These are phyloP conservation scores for Gephyroberyx darwinii DNA, from an alignment of 2,797 vertebrate species.

Conservation along the genomic window DNA sequence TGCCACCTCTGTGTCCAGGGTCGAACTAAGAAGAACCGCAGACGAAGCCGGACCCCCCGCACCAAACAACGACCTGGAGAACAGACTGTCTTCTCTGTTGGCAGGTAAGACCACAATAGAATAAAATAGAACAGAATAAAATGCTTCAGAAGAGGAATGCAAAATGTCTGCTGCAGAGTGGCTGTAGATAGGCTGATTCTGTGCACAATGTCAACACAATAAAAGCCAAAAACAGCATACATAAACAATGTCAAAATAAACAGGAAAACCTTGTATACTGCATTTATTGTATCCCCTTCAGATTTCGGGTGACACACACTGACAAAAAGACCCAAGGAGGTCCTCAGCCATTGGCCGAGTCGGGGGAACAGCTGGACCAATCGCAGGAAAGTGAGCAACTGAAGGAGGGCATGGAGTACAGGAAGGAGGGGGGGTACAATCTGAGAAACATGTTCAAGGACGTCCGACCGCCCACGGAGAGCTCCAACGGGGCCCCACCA, in stretches of 20 bases:
- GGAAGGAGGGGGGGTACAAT: conserved; percentile 67
- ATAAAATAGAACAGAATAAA: background rate
- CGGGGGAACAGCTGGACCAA: conserved; percentile 70
- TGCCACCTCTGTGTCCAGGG: conserved; percentile 91
- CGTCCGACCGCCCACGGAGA: conserved; percentile 62
- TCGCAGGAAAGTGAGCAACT: conserved; percentile 70
- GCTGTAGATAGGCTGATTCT: no score
- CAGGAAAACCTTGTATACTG: background rate
- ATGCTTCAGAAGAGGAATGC: no score
- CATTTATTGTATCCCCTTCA: conserved; percentile 45
- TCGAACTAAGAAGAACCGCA: conserved; percentile 84
- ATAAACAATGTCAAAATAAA: background rate
- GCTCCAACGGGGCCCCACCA: conserved; percentile 66
- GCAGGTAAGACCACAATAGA: conserved; percentile 82
- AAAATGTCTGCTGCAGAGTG: no score
- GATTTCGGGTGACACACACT: conserved; percentile 92
- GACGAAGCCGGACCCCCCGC: conserved; percentile 86
- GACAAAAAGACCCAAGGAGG: conserved; percentile 86
- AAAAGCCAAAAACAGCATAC: no score
- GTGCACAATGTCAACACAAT: no score
- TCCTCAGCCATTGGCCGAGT: conserved; percentile 54
- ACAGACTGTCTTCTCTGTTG: conserved; percentile 94
- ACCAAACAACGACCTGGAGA: conserved; percentile 85
- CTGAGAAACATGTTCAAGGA: conserved; percentile 83
- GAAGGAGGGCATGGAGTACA: conserved; percentile 42